These are phyloP conservation scores for Microcebus tavaratra DNA, from an alignment of 2,113 vertebrate species.

Conservation along the genomic window DNA sequence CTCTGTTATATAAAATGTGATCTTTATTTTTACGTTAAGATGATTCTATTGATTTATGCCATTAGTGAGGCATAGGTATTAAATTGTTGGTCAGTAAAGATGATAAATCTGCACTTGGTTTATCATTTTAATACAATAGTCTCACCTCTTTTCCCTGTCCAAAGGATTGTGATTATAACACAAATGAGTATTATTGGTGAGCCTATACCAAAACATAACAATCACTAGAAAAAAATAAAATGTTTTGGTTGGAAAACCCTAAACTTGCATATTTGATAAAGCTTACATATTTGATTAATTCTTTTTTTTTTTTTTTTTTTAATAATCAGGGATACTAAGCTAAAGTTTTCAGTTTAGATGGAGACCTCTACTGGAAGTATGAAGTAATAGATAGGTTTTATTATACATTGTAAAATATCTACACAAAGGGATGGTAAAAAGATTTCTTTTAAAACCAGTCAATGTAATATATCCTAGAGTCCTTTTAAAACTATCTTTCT, in stretches of 20 bases:
- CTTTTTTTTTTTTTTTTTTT: neutral
- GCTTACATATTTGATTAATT: neutral
- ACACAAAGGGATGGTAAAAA: neutral
- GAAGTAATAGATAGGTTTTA: conserved; percentile 60
- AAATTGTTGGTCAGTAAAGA: neutral
- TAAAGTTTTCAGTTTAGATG: conserved; percentile 63
- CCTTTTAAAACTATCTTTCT: conserved; percentile 15
- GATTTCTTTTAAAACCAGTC: conserved; percentile 13
- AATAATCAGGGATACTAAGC: conserved; percentile 47
- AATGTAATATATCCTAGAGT: neutral
- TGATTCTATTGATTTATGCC: neutral
- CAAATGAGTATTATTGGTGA: neutral
- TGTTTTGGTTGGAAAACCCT: conserved; percentile 41
- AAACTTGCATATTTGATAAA: conserved; percentile 46
- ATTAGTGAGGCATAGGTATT: neutral
- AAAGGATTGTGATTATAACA: conserved; percentile 36
- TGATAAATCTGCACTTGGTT: neutral
- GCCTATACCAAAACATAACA: neutral
- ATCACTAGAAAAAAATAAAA: conserved; percentile 9
- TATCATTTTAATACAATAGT: neutral
- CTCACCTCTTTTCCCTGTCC: neutral
- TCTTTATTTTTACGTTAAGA: conserved; percentile 45
- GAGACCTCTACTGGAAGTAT: conserved; percentile 77
- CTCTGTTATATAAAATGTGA: neutral
- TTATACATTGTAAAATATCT: conserved; percentile 47